Percentiles rank a stretch among this genome's conserved stretches.
phyloP scores from a whole-genome alignment of 64 coral and sea anemone species.

The Stichodactyla helianthus region DNA sequence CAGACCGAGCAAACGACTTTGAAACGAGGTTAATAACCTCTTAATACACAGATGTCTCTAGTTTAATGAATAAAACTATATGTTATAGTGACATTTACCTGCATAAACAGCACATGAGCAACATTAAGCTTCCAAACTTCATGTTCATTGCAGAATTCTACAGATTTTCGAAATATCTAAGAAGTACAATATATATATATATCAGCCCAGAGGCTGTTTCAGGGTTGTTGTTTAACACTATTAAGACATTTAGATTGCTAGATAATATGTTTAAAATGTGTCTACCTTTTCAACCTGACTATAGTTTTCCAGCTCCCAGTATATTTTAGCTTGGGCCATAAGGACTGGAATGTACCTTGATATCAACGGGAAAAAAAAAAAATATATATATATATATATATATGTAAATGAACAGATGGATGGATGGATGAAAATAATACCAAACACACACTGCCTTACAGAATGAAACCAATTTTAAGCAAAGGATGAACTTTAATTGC shows the following conservation, averaged over 20 bases:
- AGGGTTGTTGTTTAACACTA: neutral
- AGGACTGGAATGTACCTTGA: slow-evolving; percentile 94
- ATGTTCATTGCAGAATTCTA: slow-evolving; percentile 98
- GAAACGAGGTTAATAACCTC: too few species aligned
- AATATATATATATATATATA: neutral
- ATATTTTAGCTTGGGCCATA: slow-evolving; percentile 98
- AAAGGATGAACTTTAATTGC: too few species aligned
- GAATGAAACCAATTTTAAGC: too few species aligned
- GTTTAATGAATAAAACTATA: too few species aligned
- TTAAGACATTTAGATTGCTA: neutral
- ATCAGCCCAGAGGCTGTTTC: too few species aligned
- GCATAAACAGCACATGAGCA: slow-evolving; percentile 98
- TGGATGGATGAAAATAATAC: too few species aligned
- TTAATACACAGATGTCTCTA: too few species aligned
- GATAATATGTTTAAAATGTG: too few species aligned
- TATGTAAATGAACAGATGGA: neutral
- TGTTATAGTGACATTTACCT: slow-evolving; percentile 41
- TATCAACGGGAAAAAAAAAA: neutral
- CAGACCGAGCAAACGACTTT: too few species aligned
- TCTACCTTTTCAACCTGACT: slow-evolving; percentile 95
- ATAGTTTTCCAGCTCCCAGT: slow-evolving; percentile 99
- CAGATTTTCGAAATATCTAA: slow-evolving; percentile 98
- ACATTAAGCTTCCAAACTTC: slow-evolving; percentile 98
- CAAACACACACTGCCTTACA: too few species aligned
- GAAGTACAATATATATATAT: neutral